A percentile compares a stretch with the other conserved stretches of the same genome.
Conservation (phyloP, 92 coral and sea anemone genomes). For the Virgularia gustaviana region DNA sequence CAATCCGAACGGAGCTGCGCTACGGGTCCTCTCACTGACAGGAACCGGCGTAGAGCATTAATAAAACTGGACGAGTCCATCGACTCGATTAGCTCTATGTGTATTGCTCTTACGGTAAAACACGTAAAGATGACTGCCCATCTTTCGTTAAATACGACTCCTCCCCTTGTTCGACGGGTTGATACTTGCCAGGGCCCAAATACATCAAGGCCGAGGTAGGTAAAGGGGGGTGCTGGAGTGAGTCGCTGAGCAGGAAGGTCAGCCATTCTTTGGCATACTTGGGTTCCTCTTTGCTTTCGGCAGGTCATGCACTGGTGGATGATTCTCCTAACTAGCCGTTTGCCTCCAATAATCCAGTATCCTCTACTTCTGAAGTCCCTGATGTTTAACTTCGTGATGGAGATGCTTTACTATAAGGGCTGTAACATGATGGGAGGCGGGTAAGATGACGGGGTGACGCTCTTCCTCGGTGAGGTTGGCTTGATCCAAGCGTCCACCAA, state of each 20-base stretch:
- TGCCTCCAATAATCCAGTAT: slow-evolving; percentile 46
- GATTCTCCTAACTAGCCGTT: slow-evolving; percentile 24
- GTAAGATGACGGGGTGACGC: slow-evolving; percentile 48
- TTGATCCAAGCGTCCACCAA: slow-evolving; percentile 39
- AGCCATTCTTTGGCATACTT: slow-evolving; percentile 40
- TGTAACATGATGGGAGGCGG: slow-evolving; percentile 25
- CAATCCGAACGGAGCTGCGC: slow-evolving; percentile 37
- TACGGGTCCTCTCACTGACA: slow-evolving; percentile 40
- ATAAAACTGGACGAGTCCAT: slow-evolving; percentile 43
- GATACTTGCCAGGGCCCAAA: slow-evolving; percentile 37
- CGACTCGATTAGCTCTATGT: slow-evolving; percentile 41
- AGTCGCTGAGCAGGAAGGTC: slow-evolving; percentile 41
- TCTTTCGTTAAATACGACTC: slow-evolving; percentile 25
- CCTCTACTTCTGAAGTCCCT: slow-evolving; percentile 44
- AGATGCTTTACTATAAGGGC: slow-evolving; percentile 9
- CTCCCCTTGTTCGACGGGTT: slow-evolving; percentile 40
- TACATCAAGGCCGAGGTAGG: slow-evolving; percentile 35
- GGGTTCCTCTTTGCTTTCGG: slow-evolving; percentile 31
- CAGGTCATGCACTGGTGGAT: slow-evolving; percentile 41
- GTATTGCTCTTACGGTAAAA: slow-evolving; percentile 28
- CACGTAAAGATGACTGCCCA: slow-evolving; percentile 55
- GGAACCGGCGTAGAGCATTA: slow-evolving; percentile 44
- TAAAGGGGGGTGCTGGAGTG: slow-evolving; percentile 38
- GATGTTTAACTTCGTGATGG: slow-evolving; percentile 39
- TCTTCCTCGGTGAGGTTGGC: slow-evolving; percentile 35